phyloP scores from a whole-genome alignment of 92 coral and sea anemone genomes.

The Meandrina meandrites region DNA sequence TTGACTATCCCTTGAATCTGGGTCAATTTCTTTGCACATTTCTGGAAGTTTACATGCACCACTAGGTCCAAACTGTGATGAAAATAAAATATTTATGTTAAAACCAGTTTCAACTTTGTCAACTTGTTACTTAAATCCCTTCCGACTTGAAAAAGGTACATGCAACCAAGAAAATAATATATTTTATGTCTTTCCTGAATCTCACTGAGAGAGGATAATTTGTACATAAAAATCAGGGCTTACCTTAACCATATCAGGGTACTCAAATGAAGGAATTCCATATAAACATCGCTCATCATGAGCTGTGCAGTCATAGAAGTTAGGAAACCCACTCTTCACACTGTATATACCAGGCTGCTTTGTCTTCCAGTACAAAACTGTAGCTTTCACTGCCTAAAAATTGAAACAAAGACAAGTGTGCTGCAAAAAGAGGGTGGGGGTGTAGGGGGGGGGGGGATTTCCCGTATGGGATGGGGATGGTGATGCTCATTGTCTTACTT shows the following conservation, averaged over 20 bases:
- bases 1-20: slow-evolving; percentile 59
- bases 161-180: too few species aligned
- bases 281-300: slow-evolving; percentile 40
- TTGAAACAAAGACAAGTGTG: background rate
- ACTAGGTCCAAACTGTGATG: slow-evolving; percentile 45
- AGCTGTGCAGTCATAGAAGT: slow-evolving; percentile 46
- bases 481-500: too few species aligned
- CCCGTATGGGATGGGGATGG: too few species aligned
- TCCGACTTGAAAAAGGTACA: too few species aligned
- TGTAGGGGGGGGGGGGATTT: too few species aligned
- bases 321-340: slow-evolving; percentile 61
- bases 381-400: slow-evolving; percentile 39
- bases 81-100: background rate
- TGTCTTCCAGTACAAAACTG: slow-evolving; percentile 72
- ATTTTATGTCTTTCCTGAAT: too few species aligned
- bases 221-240: background rate
- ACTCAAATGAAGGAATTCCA: slow-evolving; percentile 68
- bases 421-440: too few species aligned
- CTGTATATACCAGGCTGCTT: slow-evolving; percentile 67
- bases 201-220: too few species aligned
- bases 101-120: background rate
- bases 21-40: slow-evolving; percentile 31
- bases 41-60: slow-evolving; percentile 15
- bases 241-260: slow-evolving; percentile 81
- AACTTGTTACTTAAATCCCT: too few species aligned